These are phyloP conservation scores for Mormyrus proboscirostris DNA, from an alignment of 2,797 vertebrate genomes.

Conservation along the genomic window DNA sequence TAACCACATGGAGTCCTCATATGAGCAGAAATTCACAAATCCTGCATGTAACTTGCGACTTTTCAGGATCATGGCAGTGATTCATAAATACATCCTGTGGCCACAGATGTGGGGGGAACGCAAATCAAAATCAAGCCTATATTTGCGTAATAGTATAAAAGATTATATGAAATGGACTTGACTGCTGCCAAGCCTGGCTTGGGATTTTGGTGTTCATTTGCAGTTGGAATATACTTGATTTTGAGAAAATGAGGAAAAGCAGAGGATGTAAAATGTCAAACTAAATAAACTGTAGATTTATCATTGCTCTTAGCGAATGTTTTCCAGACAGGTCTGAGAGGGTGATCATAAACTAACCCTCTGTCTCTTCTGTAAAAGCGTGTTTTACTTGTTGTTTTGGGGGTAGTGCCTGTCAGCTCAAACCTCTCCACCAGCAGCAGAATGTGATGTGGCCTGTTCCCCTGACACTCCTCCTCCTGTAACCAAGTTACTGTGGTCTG, in stretches of 20 bases:
- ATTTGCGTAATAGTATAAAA: not conserved
- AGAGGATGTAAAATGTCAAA: constrained; percentile 11
- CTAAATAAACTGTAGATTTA: not conserved
- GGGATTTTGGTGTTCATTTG: not conserved
- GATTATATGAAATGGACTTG: not conserved
- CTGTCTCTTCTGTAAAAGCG: not conserved
- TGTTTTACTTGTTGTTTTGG: not conserved
- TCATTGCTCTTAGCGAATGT: constrained; percentile 2
- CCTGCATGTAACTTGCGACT: not conserved
- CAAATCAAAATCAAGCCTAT: not conserved
- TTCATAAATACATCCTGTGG: not conserved
- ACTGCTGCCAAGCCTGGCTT: constrained; percentile 20
- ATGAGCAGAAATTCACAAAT: not conserved
- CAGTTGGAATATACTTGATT: constrained; percentile 18
- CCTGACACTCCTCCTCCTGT: constrained; percentile 47
- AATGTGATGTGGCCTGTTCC: not conserved
- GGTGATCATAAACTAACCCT: constrained; percentile 3
- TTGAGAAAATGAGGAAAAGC: not conserved
- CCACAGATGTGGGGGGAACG: not conserved
- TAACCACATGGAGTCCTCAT: not conserved
- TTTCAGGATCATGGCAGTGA: not conserved
- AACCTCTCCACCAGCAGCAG: constrained; percentile 32
- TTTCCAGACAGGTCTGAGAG: constrained; percentile 20
- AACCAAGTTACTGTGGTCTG: constrained; percentile 52
- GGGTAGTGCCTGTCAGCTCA: not conserved